Evolutionary conservation across 1,140 invertebrate species (phyloP).

Genomic region (Lucilia sericata): DNA sequence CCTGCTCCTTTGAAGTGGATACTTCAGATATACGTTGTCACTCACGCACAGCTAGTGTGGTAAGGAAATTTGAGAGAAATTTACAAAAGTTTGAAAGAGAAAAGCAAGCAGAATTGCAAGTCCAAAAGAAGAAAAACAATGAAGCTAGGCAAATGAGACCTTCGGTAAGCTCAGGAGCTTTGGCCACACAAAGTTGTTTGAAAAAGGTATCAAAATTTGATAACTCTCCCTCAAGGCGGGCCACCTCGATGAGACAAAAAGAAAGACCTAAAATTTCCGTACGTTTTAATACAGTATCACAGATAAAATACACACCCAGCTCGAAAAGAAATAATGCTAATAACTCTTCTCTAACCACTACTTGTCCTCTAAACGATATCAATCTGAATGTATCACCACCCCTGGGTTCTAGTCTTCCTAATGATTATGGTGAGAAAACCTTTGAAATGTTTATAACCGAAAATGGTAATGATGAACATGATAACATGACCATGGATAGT

Average conservation of each 20-base stretch:
- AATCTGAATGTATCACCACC: constrained; percentile 49
- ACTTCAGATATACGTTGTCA: constrained; percentile 44
- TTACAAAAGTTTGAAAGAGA: constrained; percentile 69
- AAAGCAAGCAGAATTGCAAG: constrained; percentile 61
- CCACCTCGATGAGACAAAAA: constrained; percentile 63
- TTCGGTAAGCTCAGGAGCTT: constrained; percentile 61
- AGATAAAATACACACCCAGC: constrained; percentile 65
- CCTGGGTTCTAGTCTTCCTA: constrained; percentile 57
- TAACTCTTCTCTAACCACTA: constrained; percentile 44
- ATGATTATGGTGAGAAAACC: constrained; percentile 68
- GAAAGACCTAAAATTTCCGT: constrained; percentile 67
- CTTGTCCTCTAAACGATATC: constrained; percentile 69
- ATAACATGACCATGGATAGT: constrained; percentile 72
- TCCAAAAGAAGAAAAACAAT: constrained; percentile 52
- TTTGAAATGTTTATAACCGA: constrained; percentile 73
- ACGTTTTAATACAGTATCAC: constrained; percentile 69
- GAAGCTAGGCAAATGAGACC: constrained; percentile 53
- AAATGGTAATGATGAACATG: constrained; percentile 71
- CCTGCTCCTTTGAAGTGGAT: constrained; percentile 64
- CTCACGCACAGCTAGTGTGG: constrained; percentile 63
- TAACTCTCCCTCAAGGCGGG: constrained; percentile 65
- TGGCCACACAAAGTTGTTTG: constrained; percentile 60
- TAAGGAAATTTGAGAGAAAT: constrained; percentile 69
- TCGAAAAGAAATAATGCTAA: constrained; percentile 49
- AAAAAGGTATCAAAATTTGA: constrained; percentile 66